Percentiles rank a stretch among this genome's conserved stretches.
phyloP scores from a whole-genome alignment of 1,140 invertebrate species.

The Zaprionus lachaisei region DNA sequence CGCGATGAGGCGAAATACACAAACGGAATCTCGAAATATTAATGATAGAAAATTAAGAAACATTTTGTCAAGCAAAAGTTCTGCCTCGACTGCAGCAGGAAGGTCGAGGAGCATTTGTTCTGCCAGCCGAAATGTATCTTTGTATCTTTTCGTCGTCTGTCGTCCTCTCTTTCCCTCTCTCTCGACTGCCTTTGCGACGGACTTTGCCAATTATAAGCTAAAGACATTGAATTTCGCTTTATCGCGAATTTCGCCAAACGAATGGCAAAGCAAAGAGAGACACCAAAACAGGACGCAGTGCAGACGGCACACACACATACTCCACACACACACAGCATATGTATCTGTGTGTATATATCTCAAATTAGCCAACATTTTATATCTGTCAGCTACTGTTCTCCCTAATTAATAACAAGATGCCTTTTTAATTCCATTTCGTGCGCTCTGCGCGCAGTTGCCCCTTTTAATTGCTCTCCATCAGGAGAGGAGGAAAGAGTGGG shows the following conservation, averaged over 20 bases:
- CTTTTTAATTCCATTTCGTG: constrained; percentile 82
- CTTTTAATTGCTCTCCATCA: constrained; percentile 70
- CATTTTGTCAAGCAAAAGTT: constrained; percentile 56
- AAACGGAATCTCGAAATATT: constrained; percentile 70
- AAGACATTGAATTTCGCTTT: constrained; percentile 81
- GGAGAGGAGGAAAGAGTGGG: not conserved
- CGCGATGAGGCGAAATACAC: constrained; percentile 10
- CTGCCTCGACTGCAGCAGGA: constrained; percentile 5
- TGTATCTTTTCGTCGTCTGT: constrained; percentile 46
- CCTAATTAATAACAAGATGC: constrained; percentile 84
- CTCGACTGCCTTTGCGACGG: constrained; percentile 39
- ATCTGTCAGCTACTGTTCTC: constrained; percentile 84
- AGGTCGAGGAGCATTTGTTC: not conserved
- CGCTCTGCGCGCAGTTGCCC: constrained; percentile 79
- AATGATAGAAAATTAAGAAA: constrained; percentile 73
- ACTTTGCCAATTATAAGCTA: constrained; percentile 79
- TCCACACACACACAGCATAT: constrained; percentile 4
- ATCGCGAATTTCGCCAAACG: constrained; percentile 67
- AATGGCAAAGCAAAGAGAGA: constrained; percentile 55
- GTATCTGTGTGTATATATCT: constrained; percentile 63
- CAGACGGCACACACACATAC: constrained; percentile 16
- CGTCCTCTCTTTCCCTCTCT: not conserved
- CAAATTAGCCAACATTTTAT: constrained; percentile 84
- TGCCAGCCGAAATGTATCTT: constrained; percentile 45
- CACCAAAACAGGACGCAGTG: constrained; percentile 21